phyloP scores from a whole-genome alignment of 2,113 vertebrate genomes.

The Tonatia bakeri region DNA sequence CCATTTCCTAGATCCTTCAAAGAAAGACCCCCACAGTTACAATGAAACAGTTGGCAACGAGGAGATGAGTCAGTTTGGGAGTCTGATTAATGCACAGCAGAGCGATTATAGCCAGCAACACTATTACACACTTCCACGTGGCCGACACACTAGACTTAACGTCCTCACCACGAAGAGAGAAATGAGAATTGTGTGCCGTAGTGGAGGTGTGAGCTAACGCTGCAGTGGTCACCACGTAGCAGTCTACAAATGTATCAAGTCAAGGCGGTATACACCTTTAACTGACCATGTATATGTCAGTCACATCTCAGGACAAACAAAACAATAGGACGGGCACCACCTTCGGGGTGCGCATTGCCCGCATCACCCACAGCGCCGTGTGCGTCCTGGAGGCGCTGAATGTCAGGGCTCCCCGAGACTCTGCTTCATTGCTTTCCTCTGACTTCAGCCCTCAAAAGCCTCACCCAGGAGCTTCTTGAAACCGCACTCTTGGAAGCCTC shows the following conservation, averaged over 20 bases:
- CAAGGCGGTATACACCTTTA: fast-evolving
- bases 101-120: not conserved
- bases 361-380: not conserved
- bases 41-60: fast-evolving
- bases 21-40: not conserved
- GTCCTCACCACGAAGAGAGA: not conserved
- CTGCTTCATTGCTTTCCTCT: not conserved
- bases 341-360: not conserved
- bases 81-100: not conserved
- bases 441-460: not conserved
- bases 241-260: not conserved
- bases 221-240: not conserved
- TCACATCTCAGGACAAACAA: not conserved
- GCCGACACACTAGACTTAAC: not conserved
- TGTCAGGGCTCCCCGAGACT: not conserved
- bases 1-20: not conserved
- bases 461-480: not conserved
- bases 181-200: not conserved
- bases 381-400: not conserved
- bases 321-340: not conserved
- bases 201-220: no score
- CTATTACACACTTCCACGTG: not conserved
- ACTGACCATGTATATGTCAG: no score
- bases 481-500: not conserved
- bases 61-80: not conserved